Base-by-base conservation (phyloP, 2,888 invertebrate species). In the Maniola hyperantus region DNA sequence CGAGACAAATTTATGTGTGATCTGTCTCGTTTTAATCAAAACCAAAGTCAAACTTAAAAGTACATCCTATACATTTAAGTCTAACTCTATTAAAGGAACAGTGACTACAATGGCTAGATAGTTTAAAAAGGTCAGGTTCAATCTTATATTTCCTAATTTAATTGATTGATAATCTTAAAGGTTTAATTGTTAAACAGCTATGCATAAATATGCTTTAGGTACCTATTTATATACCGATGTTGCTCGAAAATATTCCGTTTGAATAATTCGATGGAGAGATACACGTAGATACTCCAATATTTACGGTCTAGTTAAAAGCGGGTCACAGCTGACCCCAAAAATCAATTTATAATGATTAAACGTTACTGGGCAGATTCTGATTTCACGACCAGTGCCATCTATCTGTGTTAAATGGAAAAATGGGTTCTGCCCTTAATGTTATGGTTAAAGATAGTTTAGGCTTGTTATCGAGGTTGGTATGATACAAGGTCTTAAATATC, bases 371-470 rank as follows among this genome's bases (percentile, higher is more conserved):
- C 34, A 34, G 36, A n/a, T n/a, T 5, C 50, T 26, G 13, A 55
- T 44, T 58, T 20, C 44, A 58, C 20, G 61, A 20, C n/a, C 54
- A 60, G 34, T 51, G 51, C 13, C 63, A 20, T 33, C 51, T 61
- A 5, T n/a, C n/a, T n/a, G n/a, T 13, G 51, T 60, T 53, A 67
- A 66, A 65, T 67, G 54, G 50, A 39, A 66, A 69, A 57, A 64
- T 67, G 65, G 68, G 51, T 48, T n/a, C 58, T 59, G 65, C n/a
- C 57, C 66, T 55, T 70, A 72, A n/a, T n/a, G n/a, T n/a, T n/a
- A n/a, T n/a, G n/a, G n/a, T n/a, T n/a, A n/a, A n/a, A n/a, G n/a
- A n/a, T n/a, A n/a, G n/a, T n/a, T n/a, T n/a, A 59, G 46, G 10
- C 46, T 34, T 18, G 48, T 59, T 48, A 59, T 33, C 26, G 10